Base-by-base conservation (phyloP, 2,888 invertebrate species). In the Barypeithes pellucidus region DNA sequence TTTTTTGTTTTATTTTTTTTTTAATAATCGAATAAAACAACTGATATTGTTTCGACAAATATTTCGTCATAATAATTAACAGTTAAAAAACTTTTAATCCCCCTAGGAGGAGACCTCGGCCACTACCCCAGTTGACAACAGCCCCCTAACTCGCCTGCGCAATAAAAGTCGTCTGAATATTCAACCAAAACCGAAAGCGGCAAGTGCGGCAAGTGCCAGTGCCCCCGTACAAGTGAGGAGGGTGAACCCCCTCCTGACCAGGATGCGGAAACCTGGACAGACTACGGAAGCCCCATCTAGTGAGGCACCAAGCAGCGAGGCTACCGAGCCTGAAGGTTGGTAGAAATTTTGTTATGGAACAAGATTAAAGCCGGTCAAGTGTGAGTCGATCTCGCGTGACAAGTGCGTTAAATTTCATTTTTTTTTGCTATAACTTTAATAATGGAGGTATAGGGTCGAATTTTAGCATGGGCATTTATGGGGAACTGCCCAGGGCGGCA, bases 201-300 rank as follows among this genome's bases (percentile, higher is more conserved):
- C 89, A 1, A 67, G 47, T 20, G 73, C 73, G 12, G 76, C 76
- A n/a, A 76, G 76, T 50, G 88, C 85, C 12, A 87, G 88, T 36
- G 83, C 89, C 1, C 87, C 85, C 3, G 87, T 90, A 0, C 86
- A 88, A n/a, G 87, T 88, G 0, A 86, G 90, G 7, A 85, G 90
- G 9, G 86, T 88, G 16, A 90, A 90, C 82, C 90, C 90, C 0
- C 85, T 90, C 85, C 90, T 90, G 20, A 88, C 87, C 77, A 88
- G 89, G 79, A 85, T 86, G 76, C 86, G 85, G 7, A 29, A 29
- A 69, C 81, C 79, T 24, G 85, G 88, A 41, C 83, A 79, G 74
- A 79, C 81, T 0, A 80, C 83, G 3, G 85, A 88, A 67, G 83
- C 83, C 54, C 79, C 84, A 3, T 81, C 84, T 4, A 81, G 79